phyloP scores from a whole-genome alignment of 2,888 invertebrate genomes.

The Scrobipalpa atriplicella region DNA sequence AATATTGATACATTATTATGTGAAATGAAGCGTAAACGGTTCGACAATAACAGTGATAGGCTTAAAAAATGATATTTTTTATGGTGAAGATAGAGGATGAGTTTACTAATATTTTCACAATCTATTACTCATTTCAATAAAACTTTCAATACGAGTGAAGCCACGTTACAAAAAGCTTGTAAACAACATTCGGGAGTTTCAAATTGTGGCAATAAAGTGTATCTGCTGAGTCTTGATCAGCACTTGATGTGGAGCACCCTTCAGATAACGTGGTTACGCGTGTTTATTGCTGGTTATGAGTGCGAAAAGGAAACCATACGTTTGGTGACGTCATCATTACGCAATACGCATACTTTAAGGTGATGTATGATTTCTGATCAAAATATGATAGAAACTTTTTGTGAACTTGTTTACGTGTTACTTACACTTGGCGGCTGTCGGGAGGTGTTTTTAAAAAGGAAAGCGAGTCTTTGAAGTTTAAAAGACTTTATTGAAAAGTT shows the following conservation, averaged over 20 bases:
- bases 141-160: no score
- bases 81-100: no score
- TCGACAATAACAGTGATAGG: no score
- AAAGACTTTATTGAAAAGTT: no score
- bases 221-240: not conserved
- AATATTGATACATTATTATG: not conserved
- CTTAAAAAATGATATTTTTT: no score
- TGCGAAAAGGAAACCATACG: not conserved
- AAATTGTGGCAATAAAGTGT: constrained; percentile 5
- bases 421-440: no score
- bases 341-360: not conserved
- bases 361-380: not conserved
- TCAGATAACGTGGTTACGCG: constrained; percentile 13
- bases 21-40: no score
- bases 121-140: no score
- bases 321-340: constrained; percentile 10
- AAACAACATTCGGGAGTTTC: not conserved
- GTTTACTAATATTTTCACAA: no score
- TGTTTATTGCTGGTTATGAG: not conserved
- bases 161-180: not conserved
- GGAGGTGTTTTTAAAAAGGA: no score
- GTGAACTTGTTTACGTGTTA: not conserved
- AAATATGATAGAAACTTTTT: not conserved
- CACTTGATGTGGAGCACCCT: not conserved
- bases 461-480: no score